Evolutionary conservation across 2,888 invertebrate genomes (phyloP), one percentile per base, ranked within the genome.

Genomic region (Megalurothrips usitatus): DNA sequence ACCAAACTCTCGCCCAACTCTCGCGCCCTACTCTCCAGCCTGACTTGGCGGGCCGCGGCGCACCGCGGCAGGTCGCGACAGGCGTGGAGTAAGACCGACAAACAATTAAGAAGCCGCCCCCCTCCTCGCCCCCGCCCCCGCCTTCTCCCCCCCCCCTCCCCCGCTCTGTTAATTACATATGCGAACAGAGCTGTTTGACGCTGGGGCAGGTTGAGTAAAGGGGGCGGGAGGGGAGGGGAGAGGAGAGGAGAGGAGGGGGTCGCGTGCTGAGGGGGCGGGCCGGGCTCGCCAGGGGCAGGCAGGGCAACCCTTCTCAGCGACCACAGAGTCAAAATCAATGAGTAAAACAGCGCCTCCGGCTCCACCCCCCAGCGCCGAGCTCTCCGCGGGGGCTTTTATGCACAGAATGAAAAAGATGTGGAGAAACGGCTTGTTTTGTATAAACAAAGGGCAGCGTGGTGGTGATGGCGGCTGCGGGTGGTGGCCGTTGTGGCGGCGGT

Each of bases 141-240:
- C 63, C 68, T 8, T 2, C 68, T 23, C 68, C 68, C 11, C 26
- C 68, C 68, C 26, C 68, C 10, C 23, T 17, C n/a, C 58, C 68
- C 68, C 26, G 68, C 68, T 75, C 68, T 75, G 68, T 75, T 75
- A 75, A 75, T 75, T 75, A 75, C 68, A 75, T 75, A 75, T 75
- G 68, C 68, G 68, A 75, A 26, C 68, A 75, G 68, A 75, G 68
- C 68, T 75, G 68, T 75, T 75, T 75, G 68, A 75, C 68, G 68
- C 68, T 75, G 26, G 68, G 68, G 68, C 68, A 75, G 68, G 68
- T 75, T 75, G 23, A 75, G 68, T 75, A 75, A 75, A 75, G 68
- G 68, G 26, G 10, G 26, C 23, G 68, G 26, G 26, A 17, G 58
- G n/a, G 58, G 58, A 1, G 12, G 52, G 49, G 49, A 49, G 14